Conservation (phyloP, 1,140 invertebrate species). For the Drosophila subobscura region DNA sequence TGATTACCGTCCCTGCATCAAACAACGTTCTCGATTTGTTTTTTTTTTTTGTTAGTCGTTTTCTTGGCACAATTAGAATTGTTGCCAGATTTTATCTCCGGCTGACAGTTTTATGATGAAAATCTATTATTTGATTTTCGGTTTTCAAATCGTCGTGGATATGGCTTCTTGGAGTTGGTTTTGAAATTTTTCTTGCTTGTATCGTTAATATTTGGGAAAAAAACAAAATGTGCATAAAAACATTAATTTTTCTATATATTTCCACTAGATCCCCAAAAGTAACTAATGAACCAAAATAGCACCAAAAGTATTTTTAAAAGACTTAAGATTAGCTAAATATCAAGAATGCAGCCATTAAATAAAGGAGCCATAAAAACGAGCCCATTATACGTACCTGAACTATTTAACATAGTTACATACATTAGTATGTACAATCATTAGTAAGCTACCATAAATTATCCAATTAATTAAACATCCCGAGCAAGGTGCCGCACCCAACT, state of each 20-base stretch:
- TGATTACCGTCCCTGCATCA: too few species aligned
- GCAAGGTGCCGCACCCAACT: not conserved
- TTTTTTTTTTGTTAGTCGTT: slow-evolving; percentile 21
- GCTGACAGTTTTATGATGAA: slow-evolving; percentile 46
- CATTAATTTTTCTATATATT: not conserved
- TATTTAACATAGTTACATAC: too few species aligned
- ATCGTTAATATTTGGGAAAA: slow-evolving; percentile 19
- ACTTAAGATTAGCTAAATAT: too few species aligned
- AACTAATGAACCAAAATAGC: too few species aligned
- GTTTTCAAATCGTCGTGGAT: slow-evolving; percentile 35
- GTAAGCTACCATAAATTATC: not conserved
- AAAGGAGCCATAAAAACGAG: too few species aligned
- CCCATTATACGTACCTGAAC: too few species aligned
- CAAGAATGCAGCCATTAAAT: too few species aligned
- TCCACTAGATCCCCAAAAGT: not conserved
- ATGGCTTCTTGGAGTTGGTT: slow-evolving; percentile 6
- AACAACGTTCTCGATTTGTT: not conserved
- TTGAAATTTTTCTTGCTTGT: slow-evolving; percentile 3
- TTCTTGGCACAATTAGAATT: slow-evolving; percentile 53
- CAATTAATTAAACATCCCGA: not conserved
- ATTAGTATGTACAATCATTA: too few species aligned
- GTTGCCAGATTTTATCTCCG: slow-evolving; percentile 29
- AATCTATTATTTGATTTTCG: slow-evolving; percentile 41
- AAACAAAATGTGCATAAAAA: not conserved
- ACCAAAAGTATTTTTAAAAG: too few species aligned